Conservation (phyloP, 1,140 invertebrate genomes). For the fruit fly (Drosophila melanogaster) region DNA sequence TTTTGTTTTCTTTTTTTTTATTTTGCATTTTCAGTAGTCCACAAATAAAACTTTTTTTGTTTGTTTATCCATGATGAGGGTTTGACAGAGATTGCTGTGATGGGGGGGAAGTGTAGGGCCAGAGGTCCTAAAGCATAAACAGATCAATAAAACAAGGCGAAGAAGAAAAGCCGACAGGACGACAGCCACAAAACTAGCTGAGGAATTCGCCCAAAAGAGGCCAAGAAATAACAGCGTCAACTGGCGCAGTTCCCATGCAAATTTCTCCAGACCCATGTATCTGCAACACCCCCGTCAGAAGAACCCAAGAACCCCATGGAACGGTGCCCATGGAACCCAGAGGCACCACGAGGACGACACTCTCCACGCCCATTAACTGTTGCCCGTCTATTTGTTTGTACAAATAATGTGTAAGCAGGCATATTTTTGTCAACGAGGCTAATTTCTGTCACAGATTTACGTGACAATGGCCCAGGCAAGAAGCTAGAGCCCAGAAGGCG, state of each 20-base stretch:
- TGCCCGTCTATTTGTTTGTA: constrained; percentile 73
- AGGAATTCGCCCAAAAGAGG: constrained; percentile 27
- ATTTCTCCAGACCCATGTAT: constrained; percentile 42
- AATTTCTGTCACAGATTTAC: constrained; percentile 81
- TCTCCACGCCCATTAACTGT: constrained; percentile 57
- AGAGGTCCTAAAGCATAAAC: constrained; percentile 60
- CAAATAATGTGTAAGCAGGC: constrained; percentile 82
- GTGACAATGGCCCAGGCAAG: constrained; percentile 68
- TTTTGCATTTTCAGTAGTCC: constrained; percentile 51
- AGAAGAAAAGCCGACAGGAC: constrained; percentile 27
- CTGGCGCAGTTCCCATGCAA: constrained; percentile 75
- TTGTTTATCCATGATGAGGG: constrained; percentile 44
- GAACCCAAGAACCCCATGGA: background rate
- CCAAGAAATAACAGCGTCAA: constrained; percentile 44
- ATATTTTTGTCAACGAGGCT: constrained; percentile 82
- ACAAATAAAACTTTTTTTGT: constrained; percentile 52
- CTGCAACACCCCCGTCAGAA: background rate
- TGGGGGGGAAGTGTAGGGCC: background rate
- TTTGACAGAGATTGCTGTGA: constrained; percentile 9
- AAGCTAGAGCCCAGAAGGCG: constrained; percentile 29
- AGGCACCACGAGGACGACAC: constrained; percentile 34
- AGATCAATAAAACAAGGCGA: constrained; percentile 70
- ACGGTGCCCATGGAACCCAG: constrained; percentile 1
- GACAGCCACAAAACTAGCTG: constrained; percentile 53
- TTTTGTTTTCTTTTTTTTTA: constrained; percentile 5